A percentile compares a stretch with the other conserved stretches of the same genome.
Evolutionary conservation across 2,797 vertebrate genomes (phyloP).

Genomic region (Pachyuromys duprasi): DNA sequence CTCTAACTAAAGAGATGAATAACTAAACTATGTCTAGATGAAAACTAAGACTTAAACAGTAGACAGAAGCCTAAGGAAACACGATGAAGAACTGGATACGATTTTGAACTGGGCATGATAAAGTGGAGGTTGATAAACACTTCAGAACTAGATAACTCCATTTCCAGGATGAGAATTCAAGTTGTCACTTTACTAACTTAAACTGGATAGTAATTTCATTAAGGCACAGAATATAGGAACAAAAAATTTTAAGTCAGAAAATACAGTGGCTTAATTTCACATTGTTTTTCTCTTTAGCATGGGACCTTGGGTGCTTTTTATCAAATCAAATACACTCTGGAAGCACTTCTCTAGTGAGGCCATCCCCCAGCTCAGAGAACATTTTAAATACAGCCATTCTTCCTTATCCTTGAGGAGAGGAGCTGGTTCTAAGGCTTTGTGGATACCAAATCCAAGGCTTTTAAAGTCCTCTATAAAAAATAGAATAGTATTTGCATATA

Average conservation of each 20-base stretch:
- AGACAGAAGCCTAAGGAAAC: not conserved
- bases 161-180: not conserved
- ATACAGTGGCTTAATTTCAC: not conserved
- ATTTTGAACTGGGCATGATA: not conserved
- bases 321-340: not conserved
- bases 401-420: not conserved
- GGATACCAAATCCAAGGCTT: not conserved
- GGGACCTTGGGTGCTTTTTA: not conserved
- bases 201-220: not conserved
- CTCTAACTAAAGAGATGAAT: not conserved
- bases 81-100: not conserved
- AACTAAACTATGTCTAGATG: not conserved
- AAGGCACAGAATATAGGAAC: not conserved
- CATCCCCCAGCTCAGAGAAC: not conserved
- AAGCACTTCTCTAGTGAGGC: not conserved
- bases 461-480: not conserved
- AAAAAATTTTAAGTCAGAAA: not conserved
- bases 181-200: not conserved
- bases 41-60: conserved; percentile 16
- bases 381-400: not conserved
- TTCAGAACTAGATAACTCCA: not conserved
- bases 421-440: not conserved
- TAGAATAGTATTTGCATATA: not conserved
- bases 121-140: not conserved
- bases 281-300: conserved; percentile 14